Base-by-base conservation (phyloP, 2,888 invertebrate genomes). In the Apamea epomidion region DNA sequence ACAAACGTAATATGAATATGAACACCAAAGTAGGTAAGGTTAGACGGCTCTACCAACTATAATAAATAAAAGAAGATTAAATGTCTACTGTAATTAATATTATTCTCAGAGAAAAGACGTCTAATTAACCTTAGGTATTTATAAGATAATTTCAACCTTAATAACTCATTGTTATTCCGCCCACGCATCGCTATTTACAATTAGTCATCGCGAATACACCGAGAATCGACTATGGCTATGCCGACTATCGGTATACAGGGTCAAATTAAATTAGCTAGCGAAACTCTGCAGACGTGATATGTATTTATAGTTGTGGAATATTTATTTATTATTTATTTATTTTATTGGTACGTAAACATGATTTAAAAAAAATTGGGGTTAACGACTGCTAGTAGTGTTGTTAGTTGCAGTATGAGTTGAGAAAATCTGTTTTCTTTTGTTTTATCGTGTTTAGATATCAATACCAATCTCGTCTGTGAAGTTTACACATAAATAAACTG, bases 121-220 rank as follows among this genome's bases (percentile, higher is more conserved):
- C n/a, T 76, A 45, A 77, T 76, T 68, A 70, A 70, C 32, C 48
- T 72, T 78, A 79, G 65, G 65, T 76, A 72, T 80, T 77, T 67
- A 81, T 69, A 80, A 86, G 78, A 83, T 82, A 80, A 51, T 74
- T 71, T 37, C 37, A 37, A 69, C 51, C 58, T 74, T 82, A 86
- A 85, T 87, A 82, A 84, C 78, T 77, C 76, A 89, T 90, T 89
- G 90, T 89, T 74, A 78, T 67, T 73, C 78, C 68, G 74, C 90
- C 91, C 85, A 91, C 90, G 78, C 70, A 67, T 71, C 71, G 64
- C 10, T 82, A 81, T 78, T 82, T 78, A 76, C 72, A 78, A 87
- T 89, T 88, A 88, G 84, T 90, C 90, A 90, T 87, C 74, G 76
- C 73, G 73, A 80, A 86, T 78, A 45, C 83, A 87, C 78, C 68